These are phyloP conservation scores for Nemopilema nomurai DNA, from an alignment of 30 jellyfish, hydroid and myxozoan species.

Conservation along the genomic window DNA sequence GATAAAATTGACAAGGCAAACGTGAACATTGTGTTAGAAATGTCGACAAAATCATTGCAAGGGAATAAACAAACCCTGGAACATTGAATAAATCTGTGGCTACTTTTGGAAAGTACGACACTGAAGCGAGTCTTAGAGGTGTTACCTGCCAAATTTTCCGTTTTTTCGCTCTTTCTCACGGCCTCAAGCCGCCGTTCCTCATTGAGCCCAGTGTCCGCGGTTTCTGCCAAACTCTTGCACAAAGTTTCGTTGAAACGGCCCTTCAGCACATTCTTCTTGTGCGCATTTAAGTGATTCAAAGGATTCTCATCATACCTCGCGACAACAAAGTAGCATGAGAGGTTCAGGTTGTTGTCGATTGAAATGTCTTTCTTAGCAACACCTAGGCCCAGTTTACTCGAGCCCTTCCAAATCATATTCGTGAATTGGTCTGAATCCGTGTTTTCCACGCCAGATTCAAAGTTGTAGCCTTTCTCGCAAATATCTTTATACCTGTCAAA, in stretches of 20 bases:
- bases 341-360: slow-evolving; percentile 50
- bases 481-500: slow-evolving; percentile 86
- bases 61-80: too few relatives aligned
- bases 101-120: too few relatives aligned
- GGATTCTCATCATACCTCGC: slow-evolving; percentile 75
- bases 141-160: slow-evolving; percentile 35
- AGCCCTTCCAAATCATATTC: slow-evolving; percentile 79
- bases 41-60: too few relatives aligned
- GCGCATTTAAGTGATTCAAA: slow-evolving; percentile 21
- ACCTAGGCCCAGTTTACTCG: slow-evolving; percentile 79
- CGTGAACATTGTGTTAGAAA: too few relatives aligned
- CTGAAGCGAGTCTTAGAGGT: too few relatives aligned
- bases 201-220: slow-evolving; percentile 30
- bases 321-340: slow-evolving; percentile 77
- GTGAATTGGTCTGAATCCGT: slow-evolving; percentile 72
- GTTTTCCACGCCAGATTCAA: slow-evolving; percentile 66
- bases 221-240: slow-evolving; percentile 61
- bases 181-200: background rate
- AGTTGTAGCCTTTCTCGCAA: slow-evolving; percentile 72
- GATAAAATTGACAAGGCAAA: too few relatives aligned
- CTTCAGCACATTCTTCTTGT: slow-evolving; percentile 52
- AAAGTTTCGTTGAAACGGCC: slow-evolving; percentile 65
- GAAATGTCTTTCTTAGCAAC: slow-evolving; percentile 70
- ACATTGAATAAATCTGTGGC: too few relatives aligned
- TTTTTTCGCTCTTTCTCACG: background rate